These are phyloP conservation scores for Siphamia tubifer DNA, from an alignment of 2,113 vertebrate genomes.

Conservation along the genomic window DNA sequence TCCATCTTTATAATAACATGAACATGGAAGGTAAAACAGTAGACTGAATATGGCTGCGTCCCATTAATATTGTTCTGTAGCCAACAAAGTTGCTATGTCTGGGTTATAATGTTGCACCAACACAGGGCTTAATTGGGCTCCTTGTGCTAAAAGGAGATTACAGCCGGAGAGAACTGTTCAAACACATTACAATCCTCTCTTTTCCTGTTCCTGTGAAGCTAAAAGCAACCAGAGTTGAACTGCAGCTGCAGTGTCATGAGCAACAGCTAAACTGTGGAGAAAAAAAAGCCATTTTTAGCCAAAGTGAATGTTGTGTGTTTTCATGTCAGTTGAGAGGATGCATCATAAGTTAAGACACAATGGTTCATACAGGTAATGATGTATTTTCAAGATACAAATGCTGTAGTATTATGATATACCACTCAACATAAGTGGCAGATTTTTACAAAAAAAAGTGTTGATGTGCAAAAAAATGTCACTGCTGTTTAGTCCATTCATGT, in stretches of 20 bases:
- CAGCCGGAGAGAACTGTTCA: conserved; percentile 53
- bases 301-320: background rate
- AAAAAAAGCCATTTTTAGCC: conserved; percentile 13
- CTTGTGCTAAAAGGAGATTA: conserved; percentile 63
- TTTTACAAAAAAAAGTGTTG: too few relatives aligned
- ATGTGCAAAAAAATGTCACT: too few relatives aligned
- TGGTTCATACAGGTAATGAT: too few relatives aligned
- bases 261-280: conserved; percentile 32
- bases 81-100: conserved; percentile 49
- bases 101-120: conserved; percentile 54
- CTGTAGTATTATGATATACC: too few relatives aligned
- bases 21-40: conserved; percentile 29
- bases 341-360: background rate
- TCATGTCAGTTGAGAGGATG: background rate
- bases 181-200: conserved; percentile 52
- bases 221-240: conserved; percentile 45
- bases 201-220: conserved; percentile 39
- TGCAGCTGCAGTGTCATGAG: conserved; percentile 16
- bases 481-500: too few relatives aligned
- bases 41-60: background rate
- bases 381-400: too few relatives aligned
- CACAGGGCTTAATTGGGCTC: conserved; percentile 59
- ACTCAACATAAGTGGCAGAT: too few relatives aligned
- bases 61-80: conserved; percentile 33
- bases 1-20: background rate